Evolutionary conservation across 2,113 vertebrate genomes (phyloP), one percentile per base, ranked within the genome.

Genomic region (Microtus pennsylvanicus): DNA sequence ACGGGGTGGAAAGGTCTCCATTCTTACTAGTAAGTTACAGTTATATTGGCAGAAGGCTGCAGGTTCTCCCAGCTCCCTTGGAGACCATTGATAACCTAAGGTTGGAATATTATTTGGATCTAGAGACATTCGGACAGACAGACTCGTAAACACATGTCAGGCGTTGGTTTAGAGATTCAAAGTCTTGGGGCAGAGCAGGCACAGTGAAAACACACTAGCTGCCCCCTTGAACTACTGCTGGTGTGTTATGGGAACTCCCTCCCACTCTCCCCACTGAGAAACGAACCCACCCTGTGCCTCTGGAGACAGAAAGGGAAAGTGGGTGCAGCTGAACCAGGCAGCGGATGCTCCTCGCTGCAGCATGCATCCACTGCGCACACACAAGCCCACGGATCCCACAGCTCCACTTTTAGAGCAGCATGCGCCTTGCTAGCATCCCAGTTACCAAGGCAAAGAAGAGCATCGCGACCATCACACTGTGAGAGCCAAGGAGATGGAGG

Each of bases 381-480:
- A 7, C 35, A 17, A 89, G 76, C 95, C 96, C 94, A 93, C 95
- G 4, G 87, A 74, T 85, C 87, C 92, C 67, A 28, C 80, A 90
- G 95, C 92, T 87, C 95, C 72, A 77, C 75, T 92, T 89, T 82
- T 87, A 95, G 89, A 90, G 92, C 92, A 61, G 10, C 65, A 45
- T 58, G n/a, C 72, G 50, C 88, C 26, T 10, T 35, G 1, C 94
- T 1, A 75, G 94, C 95, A 70, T 89, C 86, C 63, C 81, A 69
- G 92, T 97, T 95, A 90, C 96, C 95, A 97, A 94, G 96, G 96
- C 89, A 24, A 95, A 93, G 80, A 91, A 76, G 87, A 93, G 61
- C 16, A 19, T 50, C 3, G n/a, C 72, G 47, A 24, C 47, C 89
- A 87, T 55, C 72, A 3, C 89, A 77, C 78, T 6, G 24, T 16